Evolutionary conservation across 2,888 invertebrate species (phyloP), one percentile per base, ranked within the genome.

Genomic region (Tachina fera): DNA sequence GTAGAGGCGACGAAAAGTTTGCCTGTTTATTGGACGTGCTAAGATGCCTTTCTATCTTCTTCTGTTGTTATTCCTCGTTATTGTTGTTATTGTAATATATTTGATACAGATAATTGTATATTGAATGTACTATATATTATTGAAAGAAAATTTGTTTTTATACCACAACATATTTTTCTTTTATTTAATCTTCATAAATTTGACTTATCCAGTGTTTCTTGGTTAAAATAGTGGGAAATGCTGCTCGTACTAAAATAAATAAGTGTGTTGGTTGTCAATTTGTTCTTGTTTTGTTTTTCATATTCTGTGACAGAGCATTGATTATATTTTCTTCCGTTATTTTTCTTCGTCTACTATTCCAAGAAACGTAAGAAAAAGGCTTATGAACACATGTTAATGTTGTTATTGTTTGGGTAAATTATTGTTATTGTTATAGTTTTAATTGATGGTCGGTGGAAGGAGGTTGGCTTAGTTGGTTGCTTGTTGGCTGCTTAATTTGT

Each of bases 291-390:
- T 56, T 53, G 49, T 51, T 72, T 22, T 61, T 77, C 45, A 49
- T 68, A 61, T 77, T 74, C 47, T 70, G 53, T 70, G 68, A 78
- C 81, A 77, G 75, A 76, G 74, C 83, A 80, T 83, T 83, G 80
- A 77, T 83, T 86, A 80, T 58, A 58, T 65, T 70, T 41, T 58
- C 19, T 67, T 43, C 14, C 14, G 14, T 41, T 11, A 11, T 72
- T 43, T 71, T 51, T 5, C 56, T 47, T 31, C 9, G 19, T 70
- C 41, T 65, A 10, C 31, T 58, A 47, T 80, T 47, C 45, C 70
- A 41, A 16, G 43, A 53, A 65, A 51, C 61, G 43, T 43, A 81
- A 74, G 70, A 39, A 74, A 60, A 53, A 61, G 19, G 47, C 49
- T 67, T 61, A 83, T 78, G 53, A 78, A 68, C 61, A 58, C 22